Percentiles rank a stretch among this genome's conserved stretches.
Conservation (phyloP, 2,113 vertebrate genomes). For the Chloropsis cyanopogon region DNA sequence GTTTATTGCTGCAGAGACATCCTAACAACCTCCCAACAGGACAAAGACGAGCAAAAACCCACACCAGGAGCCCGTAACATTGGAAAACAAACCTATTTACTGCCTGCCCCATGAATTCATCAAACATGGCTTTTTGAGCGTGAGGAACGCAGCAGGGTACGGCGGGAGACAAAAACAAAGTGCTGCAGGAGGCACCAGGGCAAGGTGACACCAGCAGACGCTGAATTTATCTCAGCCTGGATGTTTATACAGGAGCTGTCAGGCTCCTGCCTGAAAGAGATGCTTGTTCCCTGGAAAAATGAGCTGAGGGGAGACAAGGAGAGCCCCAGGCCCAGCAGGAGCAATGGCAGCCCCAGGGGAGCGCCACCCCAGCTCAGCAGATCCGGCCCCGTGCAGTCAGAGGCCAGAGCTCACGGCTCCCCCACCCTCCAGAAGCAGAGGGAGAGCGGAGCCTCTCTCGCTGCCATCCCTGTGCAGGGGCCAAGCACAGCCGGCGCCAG, state of each 20-base stretch:
- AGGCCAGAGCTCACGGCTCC: rapidly evolving
- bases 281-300: not conserved
- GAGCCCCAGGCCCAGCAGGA: not conserved
- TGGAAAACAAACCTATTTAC: not conserved
- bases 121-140: not conserved
- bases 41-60: not conserved
- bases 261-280: not conserved
- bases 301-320: not conserved
- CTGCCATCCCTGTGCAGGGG: not conserved
- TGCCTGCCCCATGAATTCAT: not conserved
- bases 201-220: not conserved
- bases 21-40: not conserved
- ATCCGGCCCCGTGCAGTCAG: rapidly evolving
- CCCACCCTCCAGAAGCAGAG: no score
- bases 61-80: not conserved
- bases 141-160: not conserved
- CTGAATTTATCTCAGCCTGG: not conserved
- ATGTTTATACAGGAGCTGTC: not conserved
- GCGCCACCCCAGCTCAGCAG: not conserved
- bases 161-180: not conserved
- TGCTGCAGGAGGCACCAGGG: not conserved
- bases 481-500: not conserved
- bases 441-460: not conserved
- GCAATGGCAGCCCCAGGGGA: rapidly evolving
- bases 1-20: not conserved